Evolutionary conservation across 2,797 vertebrate genomes (phyloP).

Genomic region (Hoplostethus mediterraneus): DNA sequence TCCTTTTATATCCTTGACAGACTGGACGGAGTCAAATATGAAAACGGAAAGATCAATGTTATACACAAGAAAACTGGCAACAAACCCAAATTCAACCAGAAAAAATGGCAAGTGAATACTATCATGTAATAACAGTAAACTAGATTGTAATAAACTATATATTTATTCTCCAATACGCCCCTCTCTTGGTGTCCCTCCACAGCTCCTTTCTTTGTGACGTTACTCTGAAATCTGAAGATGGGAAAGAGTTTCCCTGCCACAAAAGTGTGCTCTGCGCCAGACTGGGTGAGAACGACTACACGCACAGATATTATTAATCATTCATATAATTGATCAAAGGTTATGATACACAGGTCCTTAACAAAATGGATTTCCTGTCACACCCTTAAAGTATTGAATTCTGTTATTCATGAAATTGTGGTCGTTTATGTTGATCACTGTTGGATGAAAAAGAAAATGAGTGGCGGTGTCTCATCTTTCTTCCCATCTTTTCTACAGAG

Average conservation of each 20-base stretch:
- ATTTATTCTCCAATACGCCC: not conserved
- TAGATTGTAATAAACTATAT: not conserved
- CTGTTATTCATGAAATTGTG: slow-evolving; percentile 24
- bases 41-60: slow-evolving; percentile 91
- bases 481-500: slow-evolving; percentile 78
- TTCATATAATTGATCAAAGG: not conserved
- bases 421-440: not conserved
- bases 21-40: slow-evolving; percentile 92
- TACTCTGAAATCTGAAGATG: slow-evolving; percentile 94
- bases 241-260: slow-evolving; percentile 96
- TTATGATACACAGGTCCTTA: not conserved
- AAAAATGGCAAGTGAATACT: slow-evolving; percentile 85
- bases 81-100: slow-evolving; percentile 89
- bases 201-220: slow-evolving; percentile 95
- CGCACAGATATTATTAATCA: not conserved
- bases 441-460: no score
- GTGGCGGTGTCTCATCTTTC: not conserved
- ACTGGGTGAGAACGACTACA: slow-evolving; percentile 86
- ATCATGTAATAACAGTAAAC: not conserved
- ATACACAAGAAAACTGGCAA: slow-evolving; percentile 88
- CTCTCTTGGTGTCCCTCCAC: slow-evolving; percentile 34
- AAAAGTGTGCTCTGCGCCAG: slow-evolving; percentile 97
- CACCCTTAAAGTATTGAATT: not conserved
- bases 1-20: slow-evolving; percentile 74
- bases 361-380: not conserved